phyloP scores from a whole-genome alignment of 2,113 vertebrate species.

The Regulus satrapa region DNA sequence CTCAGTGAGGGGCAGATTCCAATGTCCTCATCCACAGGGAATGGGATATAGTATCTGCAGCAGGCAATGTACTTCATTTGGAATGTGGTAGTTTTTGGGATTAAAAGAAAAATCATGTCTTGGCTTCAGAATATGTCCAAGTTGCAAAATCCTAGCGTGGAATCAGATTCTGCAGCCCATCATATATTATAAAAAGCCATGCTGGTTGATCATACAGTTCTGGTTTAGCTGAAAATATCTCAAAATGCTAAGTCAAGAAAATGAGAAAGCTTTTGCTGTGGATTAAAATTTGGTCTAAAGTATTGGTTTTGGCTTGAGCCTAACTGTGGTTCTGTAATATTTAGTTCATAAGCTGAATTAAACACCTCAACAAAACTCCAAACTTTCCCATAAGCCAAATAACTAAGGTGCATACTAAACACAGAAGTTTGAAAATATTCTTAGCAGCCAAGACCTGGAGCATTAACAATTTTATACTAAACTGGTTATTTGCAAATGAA shows the following conservation, averaged over 20 bases:
- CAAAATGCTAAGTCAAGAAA: not conserved
- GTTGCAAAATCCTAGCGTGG: not conserved
- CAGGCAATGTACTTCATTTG: not conserved
- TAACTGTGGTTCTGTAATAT: not conserved
- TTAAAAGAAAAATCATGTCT: not conserved
- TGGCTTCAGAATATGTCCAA: not conserved
- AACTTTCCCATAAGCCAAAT: not conserved
- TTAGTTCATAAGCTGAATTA: not conserved
- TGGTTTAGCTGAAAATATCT: not conserved
- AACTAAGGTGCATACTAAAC: not conserved
- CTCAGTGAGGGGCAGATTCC: not conserved
- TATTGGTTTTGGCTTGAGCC: not conserved
- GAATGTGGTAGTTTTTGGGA: not conserved
- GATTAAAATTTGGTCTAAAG: not conserved
- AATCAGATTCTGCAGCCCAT: not conserved
- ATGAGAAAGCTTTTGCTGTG: not conserved
- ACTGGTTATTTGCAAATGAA: not conserved
- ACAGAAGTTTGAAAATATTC: not conserved
- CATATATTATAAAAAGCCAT: not conserved
- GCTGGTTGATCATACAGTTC: not conserved
- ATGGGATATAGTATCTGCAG: not conserved
- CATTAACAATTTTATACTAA: not conserved
- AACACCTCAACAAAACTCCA: not conserved
- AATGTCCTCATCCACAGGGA: not conserved
- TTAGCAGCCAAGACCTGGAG: not conserved